Base-by-base conservation (phyloP, 2,888 invertebrate genomes). In the Melolontha melolontha region DNA sequence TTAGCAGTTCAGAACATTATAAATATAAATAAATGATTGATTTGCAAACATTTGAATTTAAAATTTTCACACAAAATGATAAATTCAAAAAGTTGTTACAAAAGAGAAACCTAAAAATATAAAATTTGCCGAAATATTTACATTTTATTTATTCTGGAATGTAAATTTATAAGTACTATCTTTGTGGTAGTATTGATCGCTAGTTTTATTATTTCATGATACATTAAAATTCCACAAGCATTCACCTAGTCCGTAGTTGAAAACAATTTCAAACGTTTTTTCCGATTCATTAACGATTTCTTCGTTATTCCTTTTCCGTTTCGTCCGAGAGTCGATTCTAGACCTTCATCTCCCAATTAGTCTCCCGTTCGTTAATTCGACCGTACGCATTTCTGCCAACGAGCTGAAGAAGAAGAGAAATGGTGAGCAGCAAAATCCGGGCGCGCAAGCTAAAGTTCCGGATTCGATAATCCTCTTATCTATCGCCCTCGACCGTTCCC, bases 381-480 rank as follows among this genome's bases (percentile, higher is more conserved):
- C 59, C 47, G 59, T 47, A 59, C 29, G 47, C 47, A 52, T 52
- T 52, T 52, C 51, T 29, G 29, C 51, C 12, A 27, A 27, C 59
- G 14, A 59, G 14, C 29, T 16, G 59, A 59, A 59, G 59, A 44
- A 59, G 59, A 59, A 59, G 29, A 59, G 41, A 29, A 59, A 16
- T 34, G 44, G 47, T 47, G 59, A 34, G 59, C 59, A 47, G 59
- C 47, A 17, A 59, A 59, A 59, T 59, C 59, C 59, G 47, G 59
- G 59, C 59, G 47, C 59, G 47, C 59, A 47, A 59, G 59, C 59
- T 47, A 12, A 59, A 59, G 59, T 59, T 47, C 59, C 59, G 59
- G 59, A 59, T 59, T 47, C 59, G 59, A 59, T 59, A 59, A 59
- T 59, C 59, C 59, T 59, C 59, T 59, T 59, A 59, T 59, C 59